Evolutionary conservation across 2,797 vertebrate genomes (phyloP), one percentile per base, ranked within the genome.

Genomic region (Sebastes steindachneri): DNA sequence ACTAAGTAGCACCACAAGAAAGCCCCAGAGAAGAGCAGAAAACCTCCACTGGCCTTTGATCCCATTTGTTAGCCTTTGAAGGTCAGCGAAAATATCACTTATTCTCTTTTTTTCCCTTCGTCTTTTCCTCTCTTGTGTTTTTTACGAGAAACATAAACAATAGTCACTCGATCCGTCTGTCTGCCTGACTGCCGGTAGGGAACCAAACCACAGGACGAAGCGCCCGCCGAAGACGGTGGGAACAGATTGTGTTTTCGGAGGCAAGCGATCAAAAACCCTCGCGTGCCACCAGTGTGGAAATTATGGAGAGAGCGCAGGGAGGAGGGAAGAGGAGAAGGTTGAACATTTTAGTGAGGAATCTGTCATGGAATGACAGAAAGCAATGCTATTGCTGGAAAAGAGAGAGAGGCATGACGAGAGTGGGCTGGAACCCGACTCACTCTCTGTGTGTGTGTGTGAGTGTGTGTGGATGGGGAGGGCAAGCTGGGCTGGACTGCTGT

Each of bases 281-380:
- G 93, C 92, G 95, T 96, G 95, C 92, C 94, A 91, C 87, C 87
- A 83, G 80, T 90, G 85, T 95, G 94, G 93, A 96, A 95, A 95
- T 92, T 95, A 89, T 86, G 89, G 90, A 90, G 86, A 48, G 80
- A 89, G 86, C 15, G 80, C n/a, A 53, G 79, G 85, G 87, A 83
- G 84, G 87, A 82, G 85, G 86, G 88, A 90, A 91, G 88, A 88
- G 81, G 89, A 92, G 94, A 91, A 85, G 87, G 89, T 86, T 95
- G 89, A 95, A 92, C 90, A 75, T 94, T 95, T 92, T 87, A 91
- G 86, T 86, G 85, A 92, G 93, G 94, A 94, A 94, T 95, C 92
- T 95, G 93, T 94, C 91, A 94, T 89, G 92, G 91, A 93, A 91
- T 93, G 92, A 95, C 91, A 93, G 91, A 96, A 94, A 94, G 92